Percentiles rank a stretch among this genome's conserved stretches.
phyloP scores from a whole-genome alignment of 2,888 invertebrate species.

The Agrotis segetum region DNA sequence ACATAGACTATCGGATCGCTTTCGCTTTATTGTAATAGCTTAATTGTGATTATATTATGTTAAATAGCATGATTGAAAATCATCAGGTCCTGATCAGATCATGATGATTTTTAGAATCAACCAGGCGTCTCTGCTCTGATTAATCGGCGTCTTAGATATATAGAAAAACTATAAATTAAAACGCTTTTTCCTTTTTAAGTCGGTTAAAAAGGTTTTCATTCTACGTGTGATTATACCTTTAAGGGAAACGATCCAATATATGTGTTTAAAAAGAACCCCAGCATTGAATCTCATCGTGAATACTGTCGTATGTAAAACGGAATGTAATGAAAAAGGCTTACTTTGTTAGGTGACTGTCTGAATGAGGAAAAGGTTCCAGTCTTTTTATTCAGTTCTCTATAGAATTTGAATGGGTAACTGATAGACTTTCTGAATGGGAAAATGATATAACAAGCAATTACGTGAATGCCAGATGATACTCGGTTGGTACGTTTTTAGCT shows the following conservation, averaged over 20 bases:
- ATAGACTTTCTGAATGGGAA: constrained; percentile 44
- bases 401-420: constrained; percentile 51
- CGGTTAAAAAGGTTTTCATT: background rate
- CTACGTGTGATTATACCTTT: constrained; percentile 13
- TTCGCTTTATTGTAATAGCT: too few relatives aligned
- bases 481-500: background rate
- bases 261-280: constrained; percentile 43
- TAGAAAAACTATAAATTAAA: too few relatives aligned
- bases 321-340: constrained; percentile 63
- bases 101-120: too few relatives aligned
- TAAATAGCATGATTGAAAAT: too few relatives aligned
- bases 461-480: constrained; percentile 44
- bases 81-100: too few relatives aligned
- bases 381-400: constrained; percentile 45
- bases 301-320: constrained; percentile 60
- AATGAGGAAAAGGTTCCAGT: constrained; percentile 55
- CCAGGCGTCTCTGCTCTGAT: too few relatives aligned
- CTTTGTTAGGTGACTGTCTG: constrained; percentile 54
- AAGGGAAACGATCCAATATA: constrained; percentile 35
- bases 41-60: too few relatives aligned
- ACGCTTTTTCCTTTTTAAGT: too few relatives aligned
- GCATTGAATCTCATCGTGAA: constrained; percentile 61
- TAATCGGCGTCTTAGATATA: too few relatives aligned
- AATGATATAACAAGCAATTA: constrained; percentile 55
- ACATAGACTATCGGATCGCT: too few relatives aligned